phyloP scores from a whole-genome alignment of 37 sponge, comb jelly and placozoan species.

The Haliclona indistincta region DNA sequence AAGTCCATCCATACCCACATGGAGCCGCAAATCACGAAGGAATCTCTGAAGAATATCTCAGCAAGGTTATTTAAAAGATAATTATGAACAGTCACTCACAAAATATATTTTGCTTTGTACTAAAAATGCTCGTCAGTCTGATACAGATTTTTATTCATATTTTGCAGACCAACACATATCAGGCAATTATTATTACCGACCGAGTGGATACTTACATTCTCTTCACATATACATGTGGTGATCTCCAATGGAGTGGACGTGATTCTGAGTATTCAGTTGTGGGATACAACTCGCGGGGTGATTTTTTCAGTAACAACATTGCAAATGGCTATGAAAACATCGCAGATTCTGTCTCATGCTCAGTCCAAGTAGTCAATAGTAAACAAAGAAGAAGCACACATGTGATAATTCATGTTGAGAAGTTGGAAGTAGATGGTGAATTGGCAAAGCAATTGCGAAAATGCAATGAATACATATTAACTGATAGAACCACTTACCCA shows the following conservation, averaged over 20 bases:
- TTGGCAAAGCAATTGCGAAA: too few species aligned
- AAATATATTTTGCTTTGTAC: too few species aligned
- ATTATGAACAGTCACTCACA: too few species aligned
- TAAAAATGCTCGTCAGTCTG: too few species aligned
- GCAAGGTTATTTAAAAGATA: constrained; percentile 5
- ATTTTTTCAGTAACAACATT: neutral
- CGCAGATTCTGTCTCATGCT: neutral
- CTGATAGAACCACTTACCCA: too few species aligned
- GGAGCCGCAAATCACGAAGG: neutral
- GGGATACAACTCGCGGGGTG: neutral
- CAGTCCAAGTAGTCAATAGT: neutral
- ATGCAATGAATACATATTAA: too few species aligned
- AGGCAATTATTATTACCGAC: constrained; percentile 50
- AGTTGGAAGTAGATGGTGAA: too few species aligned
- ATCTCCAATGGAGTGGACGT: constrained; percentile 29
- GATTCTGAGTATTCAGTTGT: constrained; percentile 15
- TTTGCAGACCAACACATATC: too few species aligned
- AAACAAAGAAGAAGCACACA: too few species aligned
- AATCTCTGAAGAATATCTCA: neutral
- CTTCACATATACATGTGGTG: constrained; percentile 44
- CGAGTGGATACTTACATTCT: too few species aligned
- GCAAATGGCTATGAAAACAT: neutral
- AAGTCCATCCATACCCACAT: constrained; percentile 13
- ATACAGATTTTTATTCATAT: too few species aligned
- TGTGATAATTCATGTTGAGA: too few species aligned